These are phyloP conservation scores for Hypomecis atomaria DNA, from an alignment of 2,888 invertebrate species.

Conservation along the genomic window DNA sequence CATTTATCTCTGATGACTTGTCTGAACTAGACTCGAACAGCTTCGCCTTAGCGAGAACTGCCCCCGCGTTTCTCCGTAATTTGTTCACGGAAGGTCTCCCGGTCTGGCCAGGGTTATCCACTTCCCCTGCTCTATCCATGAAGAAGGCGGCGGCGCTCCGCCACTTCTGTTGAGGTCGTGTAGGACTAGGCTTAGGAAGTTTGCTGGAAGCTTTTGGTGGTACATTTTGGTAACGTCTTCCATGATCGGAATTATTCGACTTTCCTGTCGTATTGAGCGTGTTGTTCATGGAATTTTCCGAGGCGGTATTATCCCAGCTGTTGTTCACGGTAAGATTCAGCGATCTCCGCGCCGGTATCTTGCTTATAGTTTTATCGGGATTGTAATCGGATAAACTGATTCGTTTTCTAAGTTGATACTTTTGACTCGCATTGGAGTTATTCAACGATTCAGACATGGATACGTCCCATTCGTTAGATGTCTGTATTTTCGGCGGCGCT, in stretches of 20 bases:
- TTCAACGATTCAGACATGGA: slow-evolving; percentile 63
- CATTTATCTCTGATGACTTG: slow-evolving; percentile 73
- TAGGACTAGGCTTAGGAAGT: slow-evolving; percentile 57
- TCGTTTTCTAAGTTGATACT: slow-evolving; percentile 68
- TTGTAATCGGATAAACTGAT: slow-evolving; percentile 68
- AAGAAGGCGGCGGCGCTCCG: slow-evolving; percentile 84
- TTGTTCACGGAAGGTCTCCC: slow-evolving; percentile 90
- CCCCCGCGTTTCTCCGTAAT: slow-evolving; percentile 90
- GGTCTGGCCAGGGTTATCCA: slow-evolving; percentile 74
- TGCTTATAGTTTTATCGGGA: slow-evolving; percentile 65
- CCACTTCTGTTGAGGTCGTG: slow-evolving; percentile 74
- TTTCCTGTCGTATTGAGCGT: slow-evolving; percentile 61
- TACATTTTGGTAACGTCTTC: slow-evolving; percentile 61
- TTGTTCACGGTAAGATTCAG: slow-evolving; percentile 64
- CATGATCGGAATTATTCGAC: slow-evolving; percentile 56
- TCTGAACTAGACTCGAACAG: slow-evolving; percentile 87
- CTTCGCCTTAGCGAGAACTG: slow-evolving; percentile 91
- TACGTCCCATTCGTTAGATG: slow-evolving; percentile 63
- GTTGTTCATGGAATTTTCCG: slow-evolving; percentile 65
- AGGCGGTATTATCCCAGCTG: slow-evolving; percentile 62
- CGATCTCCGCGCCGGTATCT: slow-evolving; percentile 68
- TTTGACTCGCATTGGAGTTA: slow-evolving; percentile 64
- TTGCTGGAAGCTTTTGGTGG: slow-evolving; percentile 52
- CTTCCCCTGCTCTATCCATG: slow-evolving; percentile 78
- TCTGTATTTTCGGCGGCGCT: slow-evolving; percentile 53